Base-by-base conservation (phyloP, 2,797 vertebrate species). In the Amphiprion clarkii region DNA sequence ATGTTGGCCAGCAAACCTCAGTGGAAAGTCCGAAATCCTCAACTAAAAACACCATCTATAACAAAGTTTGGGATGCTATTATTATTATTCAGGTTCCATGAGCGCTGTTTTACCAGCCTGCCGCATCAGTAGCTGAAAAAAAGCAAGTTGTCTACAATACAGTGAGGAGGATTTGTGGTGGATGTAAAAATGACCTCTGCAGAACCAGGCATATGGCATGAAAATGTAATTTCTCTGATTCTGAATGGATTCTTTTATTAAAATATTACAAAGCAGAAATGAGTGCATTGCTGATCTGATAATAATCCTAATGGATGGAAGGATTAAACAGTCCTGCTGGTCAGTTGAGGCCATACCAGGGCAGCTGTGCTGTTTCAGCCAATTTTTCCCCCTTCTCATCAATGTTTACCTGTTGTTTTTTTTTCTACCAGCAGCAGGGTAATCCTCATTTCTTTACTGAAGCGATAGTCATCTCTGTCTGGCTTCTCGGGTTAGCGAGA, bases 401-500 rank as follows among this genome's bases (percentile, higher is more conserved):
- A 70, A 61, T 67, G 16, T 69, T 31, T 16, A 17, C 61, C 12
- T 21, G 13, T 33, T 54, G 33, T 66, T 39, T 29, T 74, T 25
- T 21, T 62, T 17, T 5, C 33, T 55, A 31, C 13, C 25, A 16
- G 25, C 48, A 66, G 42, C 49, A 49, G 71, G 76, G 79, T 62
- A 68, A 57, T 69, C 74, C 74, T 59, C 56, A 44, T 51, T 64
- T 75, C 76, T 82, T 71, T 84, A 86, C 85, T 36, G 0, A 36
- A 67, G 76, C 2, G 14, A 84, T 81, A 79, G 67, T 60, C 65
- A 75, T 78, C 84, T 81, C 19, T 65, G 67, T 48, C 74, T 68
- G 55, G 60, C 61, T 66, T 78, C 78, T 67, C 21, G 1, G 76
- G 66, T 72, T 61, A 5, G 79, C 1, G 36, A 19, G 49, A 17